Evolutionary conservation across 2,888 invertebrate genomes (phyloP).

Genomic region (Lepas anatifera): DNA sequence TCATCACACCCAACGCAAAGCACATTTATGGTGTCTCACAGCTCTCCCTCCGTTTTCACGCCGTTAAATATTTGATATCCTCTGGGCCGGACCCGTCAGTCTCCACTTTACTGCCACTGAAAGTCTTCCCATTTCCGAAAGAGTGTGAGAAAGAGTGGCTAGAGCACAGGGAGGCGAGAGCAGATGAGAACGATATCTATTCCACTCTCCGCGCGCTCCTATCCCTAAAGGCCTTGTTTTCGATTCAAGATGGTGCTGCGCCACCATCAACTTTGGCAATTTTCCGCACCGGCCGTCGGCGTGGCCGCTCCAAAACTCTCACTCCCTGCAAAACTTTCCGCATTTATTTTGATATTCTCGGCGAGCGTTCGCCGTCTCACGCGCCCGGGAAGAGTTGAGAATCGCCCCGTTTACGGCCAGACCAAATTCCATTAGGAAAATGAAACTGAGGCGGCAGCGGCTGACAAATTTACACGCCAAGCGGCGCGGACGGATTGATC

Average conservation of each 20-base stretch:
- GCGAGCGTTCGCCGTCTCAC: neutral
- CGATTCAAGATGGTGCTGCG: conserved; percentile 6
- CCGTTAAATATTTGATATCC: no score
- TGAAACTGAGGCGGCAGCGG: neutral
- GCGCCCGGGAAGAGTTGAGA: neutral
- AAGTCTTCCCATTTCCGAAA: no score
- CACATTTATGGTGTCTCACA: no score
- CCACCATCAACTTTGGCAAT: conserved; percentile 7
- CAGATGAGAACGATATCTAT: no score
- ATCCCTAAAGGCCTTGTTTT: conserved; percentile 3
- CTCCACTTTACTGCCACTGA: no score
- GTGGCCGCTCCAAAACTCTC: conserved; percentile 2
- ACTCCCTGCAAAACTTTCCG: conserved; percentile 7
- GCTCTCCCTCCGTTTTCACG: no score
- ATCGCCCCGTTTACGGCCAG: conserved; percentile 8
- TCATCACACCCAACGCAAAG: no score
- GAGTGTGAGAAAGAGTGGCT: no score
- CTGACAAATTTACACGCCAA: conserved; percentile 5
- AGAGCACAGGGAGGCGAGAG: no score
- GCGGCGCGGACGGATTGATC: neutral
- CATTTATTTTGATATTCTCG: conserved; percentile 9
- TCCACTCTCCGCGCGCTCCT: no score
- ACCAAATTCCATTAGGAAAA: conserved; percentile 11
- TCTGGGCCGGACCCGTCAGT: no score
- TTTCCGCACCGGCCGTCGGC: neutral